A percentile compares a stretch with the other conserved stretches of the same genome.
These are phyloP conservation scores for Synaphobranchus kaupii DNA, from an alignment of 2,797 vertebrate genomes.

Conservation along the genomic window DNA sequence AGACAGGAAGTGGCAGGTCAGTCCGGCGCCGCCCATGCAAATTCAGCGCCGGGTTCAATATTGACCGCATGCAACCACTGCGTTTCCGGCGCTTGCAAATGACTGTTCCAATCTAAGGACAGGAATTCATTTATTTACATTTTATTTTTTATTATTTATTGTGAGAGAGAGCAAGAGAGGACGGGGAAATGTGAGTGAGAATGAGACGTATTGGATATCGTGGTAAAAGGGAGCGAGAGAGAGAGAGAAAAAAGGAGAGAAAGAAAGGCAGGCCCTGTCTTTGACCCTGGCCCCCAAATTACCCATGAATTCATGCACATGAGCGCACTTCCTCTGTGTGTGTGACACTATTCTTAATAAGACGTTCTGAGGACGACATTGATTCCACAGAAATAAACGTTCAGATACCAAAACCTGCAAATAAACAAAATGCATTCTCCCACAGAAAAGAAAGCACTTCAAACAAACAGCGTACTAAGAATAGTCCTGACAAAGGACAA, in stretches of 20 bases:
- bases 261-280: no score
- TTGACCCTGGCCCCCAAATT: neutral
- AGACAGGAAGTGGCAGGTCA: conserved; percentile 48
- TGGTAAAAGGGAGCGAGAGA: no score
- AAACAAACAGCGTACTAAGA: conserved; percentile 72
- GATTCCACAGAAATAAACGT: conserved; percentile 70
- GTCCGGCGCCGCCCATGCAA: conserved; percentile 31
- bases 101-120: neutral
- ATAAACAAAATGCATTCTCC: no score
- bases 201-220: no score
- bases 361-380: neutral
- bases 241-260: no score
- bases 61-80: neutral
- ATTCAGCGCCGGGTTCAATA: neutral
- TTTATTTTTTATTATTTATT: no score
- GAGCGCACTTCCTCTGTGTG: neutral
- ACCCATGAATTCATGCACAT: neutral
- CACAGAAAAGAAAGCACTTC: conserved; percentile 67
- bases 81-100: neutral
- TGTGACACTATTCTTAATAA: neutral
- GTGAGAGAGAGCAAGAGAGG: neutral
- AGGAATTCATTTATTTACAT: neutral
- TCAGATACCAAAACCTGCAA: conserved; percentile 50
- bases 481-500: conserved; percentile 69
- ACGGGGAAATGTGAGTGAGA: neutral